Conservation (phyloP, 2,113 vertebrate species). For the Eonycteris spelaea region DNA sequence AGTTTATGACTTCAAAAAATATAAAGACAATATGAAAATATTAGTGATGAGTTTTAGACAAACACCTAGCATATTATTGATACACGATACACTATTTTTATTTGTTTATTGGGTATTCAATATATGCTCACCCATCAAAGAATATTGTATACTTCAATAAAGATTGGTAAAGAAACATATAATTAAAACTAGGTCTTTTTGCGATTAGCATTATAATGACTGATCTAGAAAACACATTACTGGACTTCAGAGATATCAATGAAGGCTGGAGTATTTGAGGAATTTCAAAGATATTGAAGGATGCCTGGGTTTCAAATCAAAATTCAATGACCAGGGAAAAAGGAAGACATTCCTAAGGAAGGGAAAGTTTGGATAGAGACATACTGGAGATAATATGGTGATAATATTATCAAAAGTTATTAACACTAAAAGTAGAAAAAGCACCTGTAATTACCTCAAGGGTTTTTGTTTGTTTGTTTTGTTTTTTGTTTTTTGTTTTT, state of each 20-base stretch:
- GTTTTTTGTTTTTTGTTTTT: too few relatives aligned
- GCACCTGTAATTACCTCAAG: neutral
- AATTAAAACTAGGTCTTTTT: neutral
- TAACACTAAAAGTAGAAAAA: neutral
- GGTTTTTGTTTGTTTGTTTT: too few relatives aligned
- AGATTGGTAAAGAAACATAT: neutral
- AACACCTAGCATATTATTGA: neutral
- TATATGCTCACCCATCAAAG: neutral
- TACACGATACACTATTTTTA: neutral
- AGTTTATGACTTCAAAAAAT: neutral
- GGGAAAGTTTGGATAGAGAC: neutral
- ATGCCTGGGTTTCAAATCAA: neutral
- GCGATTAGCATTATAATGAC: neutral
- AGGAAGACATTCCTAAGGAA: neutral
- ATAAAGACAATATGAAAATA: neutral
- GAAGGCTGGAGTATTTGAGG: neutral
- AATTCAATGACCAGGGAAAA: neutral
- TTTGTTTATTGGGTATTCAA: neutral
- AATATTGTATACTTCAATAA: neutral
- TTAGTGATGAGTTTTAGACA: neutral
- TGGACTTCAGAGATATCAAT: neutral
- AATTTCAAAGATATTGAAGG: neutral
- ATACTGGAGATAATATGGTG: neutral
- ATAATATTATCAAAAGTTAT: neutral
- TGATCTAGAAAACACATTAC: neutral